Evolutionary conservation across 2,113 vertebrate genomes (phyloP).

Genomic region (Uria aalge): DNA sequence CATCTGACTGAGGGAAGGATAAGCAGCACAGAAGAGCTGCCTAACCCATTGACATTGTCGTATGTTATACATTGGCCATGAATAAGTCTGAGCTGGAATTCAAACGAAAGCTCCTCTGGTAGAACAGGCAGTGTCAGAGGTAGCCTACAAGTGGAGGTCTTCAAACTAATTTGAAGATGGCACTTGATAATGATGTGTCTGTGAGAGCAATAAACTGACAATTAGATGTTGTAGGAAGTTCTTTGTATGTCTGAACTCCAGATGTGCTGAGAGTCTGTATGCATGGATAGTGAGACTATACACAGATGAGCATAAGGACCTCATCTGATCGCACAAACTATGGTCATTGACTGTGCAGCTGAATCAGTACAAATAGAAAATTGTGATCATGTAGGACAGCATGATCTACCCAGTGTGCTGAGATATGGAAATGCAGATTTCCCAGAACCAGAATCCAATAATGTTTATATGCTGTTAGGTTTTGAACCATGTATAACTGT

Average conservation of each 20-base stretch:
- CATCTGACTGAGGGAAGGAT: not conserved
- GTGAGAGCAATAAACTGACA: not conserved
- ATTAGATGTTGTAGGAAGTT: not conserved
- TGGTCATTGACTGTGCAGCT: not conserved
- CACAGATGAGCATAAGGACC: not conserved
- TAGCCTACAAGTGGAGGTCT: not conserved
- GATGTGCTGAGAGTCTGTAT: not conserved
- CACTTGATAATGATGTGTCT: not conserved
- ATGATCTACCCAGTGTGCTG: not conserved
- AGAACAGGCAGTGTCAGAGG: not conserved
- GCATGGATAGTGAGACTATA: not conserved
- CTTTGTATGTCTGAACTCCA: not conserved
- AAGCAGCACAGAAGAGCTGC: not conserved
- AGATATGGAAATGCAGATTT: not conserved
- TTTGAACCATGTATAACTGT: not conserved
- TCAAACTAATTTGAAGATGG: not conserved
- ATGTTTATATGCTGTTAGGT: not conserved
- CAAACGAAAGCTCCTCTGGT: not conserved
- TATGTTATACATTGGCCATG: not conserved
- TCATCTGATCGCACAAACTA: not conserved
- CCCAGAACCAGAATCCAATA: not conserved
- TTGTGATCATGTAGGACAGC: not conserved
- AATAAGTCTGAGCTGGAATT: not conserved
- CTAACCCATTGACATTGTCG: not conserved
- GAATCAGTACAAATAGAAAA: not conserved